A percentile compares a stretch with the other conserved stretches of the same genome.
Conservation (phyloP, 2,113 vertebrate genomes). For the Tetrax tetrax region DNA sequence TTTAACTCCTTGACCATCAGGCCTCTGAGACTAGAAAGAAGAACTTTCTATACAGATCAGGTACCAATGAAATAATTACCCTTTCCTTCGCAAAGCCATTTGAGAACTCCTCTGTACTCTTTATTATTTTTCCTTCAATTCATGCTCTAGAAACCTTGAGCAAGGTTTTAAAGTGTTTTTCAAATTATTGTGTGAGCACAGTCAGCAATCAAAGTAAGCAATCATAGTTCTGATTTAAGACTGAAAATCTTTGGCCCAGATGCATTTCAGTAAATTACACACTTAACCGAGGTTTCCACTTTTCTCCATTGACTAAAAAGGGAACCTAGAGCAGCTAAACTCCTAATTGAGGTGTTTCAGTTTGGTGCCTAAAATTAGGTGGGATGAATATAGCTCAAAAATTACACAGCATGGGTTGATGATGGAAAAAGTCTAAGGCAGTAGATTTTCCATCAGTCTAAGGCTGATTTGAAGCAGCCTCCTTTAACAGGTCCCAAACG, state of each 20-base stretch:
- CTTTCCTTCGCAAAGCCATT: background rate
- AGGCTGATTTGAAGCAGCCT: background rate
- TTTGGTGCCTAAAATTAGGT: background rate
- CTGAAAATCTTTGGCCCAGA: background rate
- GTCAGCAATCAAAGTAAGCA: background rate
- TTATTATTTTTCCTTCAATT: background rate
- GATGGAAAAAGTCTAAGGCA: background rate
- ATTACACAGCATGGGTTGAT: background rate
- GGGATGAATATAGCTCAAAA: background rate
- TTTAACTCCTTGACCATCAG: background rate
- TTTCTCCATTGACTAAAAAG: background rate
- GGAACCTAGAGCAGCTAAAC: background rate
- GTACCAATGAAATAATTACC: background rate
- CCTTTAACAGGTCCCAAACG: background rate
- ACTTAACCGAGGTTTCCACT: accelerated
- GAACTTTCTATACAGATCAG: background rate
- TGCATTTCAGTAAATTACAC: background rate
- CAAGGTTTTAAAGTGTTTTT: background rate
- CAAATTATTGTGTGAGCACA: background rate
- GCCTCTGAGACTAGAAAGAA: background rate
- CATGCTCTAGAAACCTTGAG: background rate
- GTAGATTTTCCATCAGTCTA: too few species aligned
- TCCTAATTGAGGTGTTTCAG: background rate
- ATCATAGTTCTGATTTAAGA: background rate
- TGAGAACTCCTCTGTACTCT: background rate